Percentiles rank a stretch among this genome's conserved stretches.
Evolutionary conservation across 2,113 vertebrate genomes (phyloP).

Genomic region (Rhodinocichla rosea): DNA sequence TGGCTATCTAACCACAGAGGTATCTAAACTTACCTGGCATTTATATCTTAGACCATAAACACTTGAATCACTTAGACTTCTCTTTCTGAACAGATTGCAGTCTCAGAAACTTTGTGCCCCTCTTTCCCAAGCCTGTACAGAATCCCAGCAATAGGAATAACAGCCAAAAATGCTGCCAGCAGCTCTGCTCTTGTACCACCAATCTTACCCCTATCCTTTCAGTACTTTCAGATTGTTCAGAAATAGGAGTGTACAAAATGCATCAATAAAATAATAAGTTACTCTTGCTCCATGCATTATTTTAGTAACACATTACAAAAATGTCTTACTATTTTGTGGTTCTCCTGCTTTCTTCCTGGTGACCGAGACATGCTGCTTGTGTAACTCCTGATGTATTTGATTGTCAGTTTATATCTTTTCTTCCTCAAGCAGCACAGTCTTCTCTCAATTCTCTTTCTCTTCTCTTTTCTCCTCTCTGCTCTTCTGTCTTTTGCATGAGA

Average conservation of each 20-base stretch:
- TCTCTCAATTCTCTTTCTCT: background rate
- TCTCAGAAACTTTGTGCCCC: background rate
- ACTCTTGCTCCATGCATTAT: background rate
- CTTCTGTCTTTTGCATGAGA: background rate
- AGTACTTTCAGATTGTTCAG: background rate
- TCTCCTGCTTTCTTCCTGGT: slow-evolving; percentile 69
- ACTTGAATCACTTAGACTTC: background rate
- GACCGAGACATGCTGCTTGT: slow-evolving; percentile 68
- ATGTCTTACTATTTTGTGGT: slow-evolving; percentile 79
- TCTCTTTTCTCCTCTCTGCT: background rate
- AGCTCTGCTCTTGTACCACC: background rate
- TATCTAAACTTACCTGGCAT: background rate
- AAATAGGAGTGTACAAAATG: background rate
- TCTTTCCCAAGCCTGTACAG: background rate
- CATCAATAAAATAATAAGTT: background rate
- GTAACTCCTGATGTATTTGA: background rate
- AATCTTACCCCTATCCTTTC: background rate
- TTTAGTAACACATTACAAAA: background rate
- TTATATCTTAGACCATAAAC: background rate
- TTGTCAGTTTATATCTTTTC: background rate
- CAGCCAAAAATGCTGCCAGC: background rate
- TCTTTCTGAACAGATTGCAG: background rate
- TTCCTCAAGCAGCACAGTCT: background rate
- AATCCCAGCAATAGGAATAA: background rate
- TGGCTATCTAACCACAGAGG: background rate